Evolutionary conservation across 1,140 invertebrate species (phyloP).

Genomic region (Agraylea sexmaculata): DNA sequence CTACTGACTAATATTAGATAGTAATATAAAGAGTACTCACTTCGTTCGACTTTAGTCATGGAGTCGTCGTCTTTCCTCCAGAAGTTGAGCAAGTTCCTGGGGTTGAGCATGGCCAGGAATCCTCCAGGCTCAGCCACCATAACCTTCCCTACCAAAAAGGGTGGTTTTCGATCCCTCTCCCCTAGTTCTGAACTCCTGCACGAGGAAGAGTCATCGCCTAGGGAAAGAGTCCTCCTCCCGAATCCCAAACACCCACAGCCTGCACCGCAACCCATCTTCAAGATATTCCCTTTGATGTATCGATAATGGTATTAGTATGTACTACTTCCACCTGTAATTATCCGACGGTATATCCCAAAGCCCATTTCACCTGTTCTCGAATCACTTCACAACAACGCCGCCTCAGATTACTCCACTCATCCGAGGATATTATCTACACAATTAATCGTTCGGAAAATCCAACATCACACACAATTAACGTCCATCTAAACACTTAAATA

Average conservation of each 20-base stretch:
- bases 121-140: slow-evolving; percentile 23
- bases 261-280: slow-evolving; percentile 26
- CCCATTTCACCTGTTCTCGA: too few relatives aligned
- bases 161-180: slow-evolving; percentile 19
- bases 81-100: slow-evolving; percentile 39
- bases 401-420: too few relatives aligned
- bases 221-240: slow-evolving; percentile 30
- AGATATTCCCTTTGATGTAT: slow-evolving; percentile 3
- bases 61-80: slow-evolving; percentile 44
- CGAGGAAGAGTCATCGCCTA: slow-evolving; percentile 44
- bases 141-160: slow-evolving; percentile 22
- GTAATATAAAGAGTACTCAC: slow-evolving; percentile 38
- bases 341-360: too few relatives aligned
- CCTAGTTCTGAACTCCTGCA: slow-evolving; percentile 46
- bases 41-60: slow-evolving; percentile 56
- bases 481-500: too few relatives aligned
- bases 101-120: slow-evolving; percentile 35
- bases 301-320: too few relatives aligned
- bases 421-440: too few relatives aligned
- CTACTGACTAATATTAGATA: neutral
- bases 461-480: too few relatives aligned
- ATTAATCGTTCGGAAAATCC: too few relatives aligned
- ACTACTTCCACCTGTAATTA: too few relatives aligned
- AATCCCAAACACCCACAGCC: slow-evolving; percentile 37
- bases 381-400: too few relatives aligned